Percentiles rank a stretch among this genome's conserved stretches.
phyloP scores from a whole-genome alignment of 2,797 vertebrate genomes.

The Tangara arthus region DNA sequence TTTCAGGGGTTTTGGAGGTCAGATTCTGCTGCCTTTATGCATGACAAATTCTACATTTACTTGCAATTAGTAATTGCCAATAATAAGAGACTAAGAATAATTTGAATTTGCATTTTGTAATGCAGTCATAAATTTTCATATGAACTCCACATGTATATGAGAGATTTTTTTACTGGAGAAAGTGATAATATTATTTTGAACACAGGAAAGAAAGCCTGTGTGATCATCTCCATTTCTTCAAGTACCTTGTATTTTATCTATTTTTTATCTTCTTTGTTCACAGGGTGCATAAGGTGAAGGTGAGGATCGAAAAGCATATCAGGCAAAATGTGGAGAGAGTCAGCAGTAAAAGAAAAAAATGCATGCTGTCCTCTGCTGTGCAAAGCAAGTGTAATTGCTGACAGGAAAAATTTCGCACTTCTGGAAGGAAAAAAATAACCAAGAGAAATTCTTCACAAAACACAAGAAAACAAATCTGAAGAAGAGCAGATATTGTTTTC shows the following conservation, averaged over 20 bases:
- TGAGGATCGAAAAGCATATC: slow-evolving; percentile 25
- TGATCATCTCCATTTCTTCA: background rate
- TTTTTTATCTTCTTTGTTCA: slow-evolving; percentile 35
- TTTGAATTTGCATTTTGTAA: background rate
- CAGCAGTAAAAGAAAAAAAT: slow-evolving; percentile 51
- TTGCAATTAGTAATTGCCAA: background rate
- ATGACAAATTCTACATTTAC: background rate
- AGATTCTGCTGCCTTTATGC: background rate
- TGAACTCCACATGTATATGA: background rate
- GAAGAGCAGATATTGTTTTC: background rate
- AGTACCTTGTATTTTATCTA: slow-evolving; percentile 17
- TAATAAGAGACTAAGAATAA: background rate
- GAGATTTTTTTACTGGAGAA: background rate
- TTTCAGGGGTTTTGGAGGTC: background rate
- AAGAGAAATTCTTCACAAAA: background rate
- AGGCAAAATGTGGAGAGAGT: slow-evolving; percentile 40
- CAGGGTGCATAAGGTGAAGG: slow-evolving; percentile 28
- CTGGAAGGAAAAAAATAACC: background rate
- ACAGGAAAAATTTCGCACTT: background rate
- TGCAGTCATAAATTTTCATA: background rate
- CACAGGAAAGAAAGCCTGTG: background rate
- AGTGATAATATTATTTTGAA: background rate
- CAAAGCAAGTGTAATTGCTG: slow-evolving; percentile 12
- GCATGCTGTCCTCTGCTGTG: slow-evolving; percentile 28
- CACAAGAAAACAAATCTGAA: background rate